These are phyloP conservation scores for Xyrichtys novacula DNA, from an alignment of 2,797 vertebrate species.

Conservation along the genomic window DNA sequence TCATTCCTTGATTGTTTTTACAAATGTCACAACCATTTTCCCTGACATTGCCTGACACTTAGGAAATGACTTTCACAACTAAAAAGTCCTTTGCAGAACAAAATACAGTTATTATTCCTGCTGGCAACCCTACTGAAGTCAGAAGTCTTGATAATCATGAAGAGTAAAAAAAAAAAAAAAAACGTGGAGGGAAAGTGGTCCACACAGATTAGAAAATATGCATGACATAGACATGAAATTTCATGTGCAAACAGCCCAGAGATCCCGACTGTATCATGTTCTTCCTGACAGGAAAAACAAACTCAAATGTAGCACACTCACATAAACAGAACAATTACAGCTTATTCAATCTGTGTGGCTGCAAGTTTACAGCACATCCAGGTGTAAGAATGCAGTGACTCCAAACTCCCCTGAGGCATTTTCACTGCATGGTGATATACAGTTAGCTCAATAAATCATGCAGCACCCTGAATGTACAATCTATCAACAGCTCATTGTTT, in stretches of 20 bases:
- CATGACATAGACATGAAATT: background rate
- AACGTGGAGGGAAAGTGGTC: background rate
- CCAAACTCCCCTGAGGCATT: slow-evolving; percentile 29
- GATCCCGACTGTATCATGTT: background rate
- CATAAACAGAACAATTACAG: slow-evolving; percentile 14
- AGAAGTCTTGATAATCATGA: slow-evolving; percentile 15
- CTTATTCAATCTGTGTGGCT: slow-evolving; percentile 12
- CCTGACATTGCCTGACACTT: slow-evolving; percentile 21
- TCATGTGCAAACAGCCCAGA: background rate
- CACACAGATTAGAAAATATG: slow-evolving; percentile 5
- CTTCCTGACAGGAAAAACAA: background rate
- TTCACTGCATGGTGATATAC: slow-evolving; percentile 60
- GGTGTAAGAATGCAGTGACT: slow-evolving; percentile 31
- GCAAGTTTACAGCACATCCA: slow-evolving; percentile 46
- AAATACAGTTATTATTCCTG: slow-evolving; percentile 20
- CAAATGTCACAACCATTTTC: slow-evolving; percentile 6
- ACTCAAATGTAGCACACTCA: slow-evolving; percentile 1
- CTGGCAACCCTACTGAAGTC: slow-evolving; percentile 24
- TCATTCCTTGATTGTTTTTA: slow-evolving; percentile 17
- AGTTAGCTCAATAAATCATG: slow-evolving; percentile 59
- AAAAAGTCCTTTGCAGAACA: slow-evolving; percentile 27
- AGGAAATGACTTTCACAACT: slow-evolving; percentile 13
- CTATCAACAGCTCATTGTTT: slow-evolving; percentile 61
- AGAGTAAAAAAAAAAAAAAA: background rate
- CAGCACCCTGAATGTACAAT: slow-evolving; percentile 46